Evolutionary conservation across 2,113 vertebrate species (phyloP), one percentile per base, ranked within the genome.

Genomic region (Jacana jacana): DNA sequence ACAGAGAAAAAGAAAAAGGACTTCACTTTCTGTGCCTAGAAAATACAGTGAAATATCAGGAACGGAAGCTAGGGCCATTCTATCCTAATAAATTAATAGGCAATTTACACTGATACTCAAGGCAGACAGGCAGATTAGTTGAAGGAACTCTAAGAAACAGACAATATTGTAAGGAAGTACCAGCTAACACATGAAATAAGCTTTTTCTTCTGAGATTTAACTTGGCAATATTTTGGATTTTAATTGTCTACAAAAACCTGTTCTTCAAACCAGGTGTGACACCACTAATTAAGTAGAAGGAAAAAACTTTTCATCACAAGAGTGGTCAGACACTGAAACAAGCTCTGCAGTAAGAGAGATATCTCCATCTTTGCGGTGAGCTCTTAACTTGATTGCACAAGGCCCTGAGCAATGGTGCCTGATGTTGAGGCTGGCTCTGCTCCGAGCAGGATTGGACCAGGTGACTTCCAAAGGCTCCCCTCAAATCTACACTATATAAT

Each of bases 311-410:
- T 58, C 42, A 71, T 18, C 20, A 12, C 4, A 11, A 64, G 7
- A 5, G 13, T 8, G 3, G 12, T 48, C 33, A 63, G 31, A 37
- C 57, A 40, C 1, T 40, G 30, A 48, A 69, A 46, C 7, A 49
- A 37, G 4, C 42, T 40, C 42, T 0, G 10, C 13, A 46, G 28
- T 4, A 40, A 73, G 49, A 49, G n/a, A 54, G 30, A n/a, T 40
- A 58, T 5, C 30, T 64, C n/a, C 39, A 68, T 9, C 24, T 25
- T 28, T 9, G 11, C 52, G 86, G 64, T 57, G 71, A 68, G 33
- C 52, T 51, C 60, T n/a, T 24, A 55, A 30, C 40, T 77, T 0
- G 0, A 44, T 0, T 7, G 31, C 17, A 83, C 23, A 35, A 57
- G 33, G 33, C 10, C 39, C 27, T 54, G 31, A 65, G 31, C 54